Conservation (phyloP, 2,888 invertebrate genomes). For the Pseudococcus viburni region DNA sequence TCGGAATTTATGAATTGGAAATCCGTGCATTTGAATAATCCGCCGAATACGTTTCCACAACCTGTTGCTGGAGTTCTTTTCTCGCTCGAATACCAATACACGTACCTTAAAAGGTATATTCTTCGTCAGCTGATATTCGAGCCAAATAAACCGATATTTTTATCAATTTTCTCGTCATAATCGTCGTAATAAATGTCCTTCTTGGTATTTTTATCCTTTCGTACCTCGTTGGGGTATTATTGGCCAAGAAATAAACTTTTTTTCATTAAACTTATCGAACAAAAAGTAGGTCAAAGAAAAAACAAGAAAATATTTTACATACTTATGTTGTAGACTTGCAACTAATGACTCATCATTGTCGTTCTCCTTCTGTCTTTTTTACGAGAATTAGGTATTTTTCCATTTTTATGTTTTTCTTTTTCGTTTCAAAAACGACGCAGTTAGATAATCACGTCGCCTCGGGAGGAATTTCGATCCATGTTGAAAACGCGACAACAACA, state of each 20-base stretch:
- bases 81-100: too few species aligned
- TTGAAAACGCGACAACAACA: background rate
- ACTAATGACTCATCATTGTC: background rate
- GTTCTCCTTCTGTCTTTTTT: background rate
- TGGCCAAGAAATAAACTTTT: background rate
- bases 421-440: background rate
- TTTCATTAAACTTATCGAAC: background rate
- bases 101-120: too few species aligned
- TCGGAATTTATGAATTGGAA: conserved; percentile 21
- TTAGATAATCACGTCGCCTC: background rate
- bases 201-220: background rate
- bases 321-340: background rate
- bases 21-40: conserved; percentile 28
- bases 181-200: too few species aligned
- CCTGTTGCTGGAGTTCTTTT: background rate
- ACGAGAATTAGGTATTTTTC: background rate
- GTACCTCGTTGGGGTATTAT: background rate
- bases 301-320: background rate
- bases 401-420: background rate
- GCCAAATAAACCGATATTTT: too few species aligned
- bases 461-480: background rate
- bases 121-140: too few species aligned
- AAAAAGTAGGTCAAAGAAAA: background rate
- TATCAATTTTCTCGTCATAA: too few species aligned
- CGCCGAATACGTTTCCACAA: background rate